phyloP scores from a whole-genome alignment of 2,888 invertebrate species.

The Unio pictorum region DNA sequence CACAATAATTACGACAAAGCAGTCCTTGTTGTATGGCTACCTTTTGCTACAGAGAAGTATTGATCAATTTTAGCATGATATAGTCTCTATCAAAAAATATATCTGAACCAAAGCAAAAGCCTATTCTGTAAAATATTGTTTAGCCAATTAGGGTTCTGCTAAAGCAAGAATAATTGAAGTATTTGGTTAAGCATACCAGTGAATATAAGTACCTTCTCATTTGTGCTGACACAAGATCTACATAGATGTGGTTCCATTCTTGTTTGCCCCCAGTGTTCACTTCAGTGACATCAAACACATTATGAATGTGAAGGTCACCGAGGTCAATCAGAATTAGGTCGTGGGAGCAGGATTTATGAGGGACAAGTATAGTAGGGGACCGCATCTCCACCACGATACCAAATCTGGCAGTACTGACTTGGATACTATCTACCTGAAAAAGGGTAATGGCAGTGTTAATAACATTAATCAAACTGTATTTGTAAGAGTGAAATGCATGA shows the following conservation, averaged over 20 bases:
- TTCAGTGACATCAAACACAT: conserved; percentile 79
- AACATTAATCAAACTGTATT: no score
- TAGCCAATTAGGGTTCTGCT: no score
- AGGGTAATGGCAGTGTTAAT: background rate
- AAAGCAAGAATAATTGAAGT: no score
- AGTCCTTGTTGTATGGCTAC: no score
- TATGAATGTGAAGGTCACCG: conserved; percentile 85
- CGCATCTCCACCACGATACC: conserved; percentile 80
- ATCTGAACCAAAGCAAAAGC: no score
- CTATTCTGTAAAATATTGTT: no score
- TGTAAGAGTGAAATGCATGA: no score
- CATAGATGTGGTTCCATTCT: conserved; percentile 65
- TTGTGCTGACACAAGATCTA: conserved; percentile 78
- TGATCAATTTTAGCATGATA: no score
- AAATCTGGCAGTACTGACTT: conserved; percentile 70
- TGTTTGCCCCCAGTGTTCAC: conserved; percentile 52
- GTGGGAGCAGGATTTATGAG: conserved; percentile 85
- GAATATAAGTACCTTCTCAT: conserved; percentile 71
- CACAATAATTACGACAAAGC: no score
- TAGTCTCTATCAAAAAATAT: no score
- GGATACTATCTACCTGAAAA: conserved; percentile 58
- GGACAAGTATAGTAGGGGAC: conserved; percentile 83
- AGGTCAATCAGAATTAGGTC: conserved; percentile 82
- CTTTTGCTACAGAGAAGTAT: no score
- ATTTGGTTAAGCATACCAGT: no score